A percentile compares a stretch with the other conserved stretches of the same genome.
phyloP scores from a whole-genome alignment of 2,797 vertebrate genomes.

The Thamnophis elegans region DNA sequence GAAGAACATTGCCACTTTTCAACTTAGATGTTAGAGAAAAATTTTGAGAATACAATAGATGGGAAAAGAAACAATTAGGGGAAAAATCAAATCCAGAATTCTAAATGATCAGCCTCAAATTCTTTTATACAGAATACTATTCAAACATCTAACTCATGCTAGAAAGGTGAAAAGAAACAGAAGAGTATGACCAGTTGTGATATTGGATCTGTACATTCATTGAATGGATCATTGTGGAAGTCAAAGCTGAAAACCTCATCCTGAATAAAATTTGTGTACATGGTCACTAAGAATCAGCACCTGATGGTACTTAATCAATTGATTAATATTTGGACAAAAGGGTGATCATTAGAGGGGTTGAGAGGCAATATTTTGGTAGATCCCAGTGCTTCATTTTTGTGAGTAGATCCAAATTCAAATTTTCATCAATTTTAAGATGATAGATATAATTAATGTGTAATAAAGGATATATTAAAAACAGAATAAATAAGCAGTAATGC shows the following conservation, averaged over 20 bases:
- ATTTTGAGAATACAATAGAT: neutral
- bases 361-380: neutral
- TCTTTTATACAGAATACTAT: neutral
- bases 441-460: conserved; percentile 8
- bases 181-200: neutral
- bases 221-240: neutral
- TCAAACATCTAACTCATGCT: neutral
- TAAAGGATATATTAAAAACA: conserved; percentile 13
- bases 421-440: neutral
- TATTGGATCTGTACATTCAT: neutral
- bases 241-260: neutral
- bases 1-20: neutral
- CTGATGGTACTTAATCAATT: neutral
- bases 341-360: neutral
- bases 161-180: neutral
- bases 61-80: neutral
- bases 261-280: neutral
- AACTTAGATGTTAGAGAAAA: neutral
- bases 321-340: neutral
- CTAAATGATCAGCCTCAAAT: neutral
- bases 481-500: conserved; percentile 24
- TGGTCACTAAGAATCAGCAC: neutral
- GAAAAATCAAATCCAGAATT: neutral
- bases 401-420: neutral
- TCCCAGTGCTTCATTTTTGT: neutral